These are phyloP conservation scores for Chironomus tentans DNA, from an alignment of 2,888 invertebrate genomes.

Conservation along the genomic window DNA sequence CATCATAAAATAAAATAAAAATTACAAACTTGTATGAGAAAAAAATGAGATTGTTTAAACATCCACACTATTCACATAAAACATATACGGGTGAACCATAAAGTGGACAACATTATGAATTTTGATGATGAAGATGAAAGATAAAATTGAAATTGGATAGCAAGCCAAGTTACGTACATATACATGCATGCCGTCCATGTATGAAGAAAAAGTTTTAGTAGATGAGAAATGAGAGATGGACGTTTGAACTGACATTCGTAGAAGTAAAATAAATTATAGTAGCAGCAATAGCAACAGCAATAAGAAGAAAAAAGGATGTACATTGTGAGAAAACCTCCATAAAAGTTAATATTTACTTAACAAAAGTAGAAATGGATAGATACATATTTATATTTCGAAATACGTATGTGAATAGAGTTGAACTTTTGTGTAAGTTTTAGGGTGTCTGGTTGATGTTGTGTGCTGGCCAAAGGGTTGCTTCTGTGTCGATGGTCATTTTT, in stretches of 20 bases:
- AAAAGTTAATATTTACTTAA: neutral
- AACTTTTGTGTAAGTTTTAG: neutral
- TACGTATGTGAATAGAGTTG: neutral
- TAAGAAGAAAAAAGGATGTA: neutral
- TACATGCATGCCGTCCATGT: too few relatives aligned
- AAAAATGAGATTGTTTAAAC: too few relatives aligned
- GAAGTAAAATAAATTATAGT: neutral
- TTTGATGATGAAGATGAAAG: neutral
- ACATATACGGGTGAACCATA: neutral
- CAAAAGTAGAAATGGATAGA: neutral
- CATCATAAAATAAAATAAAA: neutral
- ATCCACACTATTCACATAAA: neutral
- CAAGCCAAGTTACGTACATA: too few relatives aligned
- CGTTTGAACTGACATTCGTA: too few relatives aligned
- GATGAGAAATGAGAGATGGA: too few relatives aligned
- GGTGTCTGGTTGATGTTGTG: too few relatives aligned
- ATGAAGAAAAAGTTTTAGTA: too few relatives aligned
- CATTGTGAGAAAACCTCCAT: neutral
- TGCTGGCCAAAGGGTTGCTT: too few relatives aligned
- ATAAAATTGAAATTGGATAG: neutral
- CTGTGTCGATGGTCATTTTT: too few relatives aligned
- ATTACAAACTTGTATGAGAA: too few relatives aligned
- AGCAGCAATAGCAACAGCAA: neutral
- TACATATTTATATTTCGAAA: too few relatives aligned
- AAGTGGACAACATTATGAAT: neutral